Evolutionary conservation across 2,888 invertebrate genomes (phyloP).

Genomic region (Agonum fuliginosum): DNA sequence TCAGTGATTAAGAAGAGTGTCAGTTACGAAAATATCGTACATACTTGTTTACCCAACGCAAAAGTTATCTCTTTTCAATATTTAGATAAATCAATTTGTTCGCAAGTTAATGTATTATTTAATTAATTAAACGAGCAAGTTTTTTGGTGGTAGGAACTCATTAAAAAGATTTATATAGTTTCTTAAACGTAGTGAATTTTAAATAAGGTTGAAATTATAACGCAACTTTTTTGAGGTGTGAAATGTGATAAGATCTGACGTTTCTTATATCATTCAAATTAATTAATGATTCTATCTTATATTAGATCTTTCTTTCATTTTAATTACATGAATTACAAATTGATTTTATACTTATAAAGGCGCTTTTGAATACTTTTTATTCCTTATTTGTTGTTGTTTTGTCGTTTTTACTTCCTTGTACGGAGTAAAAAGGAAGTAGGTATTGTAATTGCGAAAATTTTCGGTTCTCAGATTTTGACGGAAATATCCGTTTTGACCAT

Average conservation of each 20-base stretch:
- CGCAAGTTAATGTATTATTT: not conserved
- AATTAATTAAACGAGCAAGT: not conserved
- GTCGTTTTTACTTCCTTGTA: too few species aligned
- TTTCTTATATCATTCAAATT: not conserved
- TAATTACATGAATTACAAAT: not conserved
- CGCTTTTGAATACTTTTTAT: too few species aligned
- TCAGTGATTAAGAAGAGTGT: not conserved
- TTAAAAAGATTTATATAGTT: conserved; percentile 17
- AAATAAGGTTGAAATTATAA: not conserved
- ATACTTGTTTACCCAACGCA: not conserved
- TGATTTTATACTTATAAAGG: too few species aligned
- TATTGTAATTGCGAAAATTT: too few species aligned
- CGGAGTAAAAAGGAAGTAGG: too few species aligned
- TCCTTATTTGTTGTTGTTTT: not conserved
- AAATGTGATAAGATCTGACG: conserved; percentile 8
- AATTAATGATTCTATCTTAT: conserved; percentile 3
- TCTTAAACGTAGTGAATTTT: conserved; percentile 1
- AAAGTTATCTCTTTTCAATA: not conserved
- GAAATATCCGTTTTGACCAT: too few species aligned
- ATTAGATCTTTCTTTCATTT: not conserved
- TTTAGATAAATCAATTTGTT: not conserved
- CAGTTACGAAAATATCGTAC: not conserved
- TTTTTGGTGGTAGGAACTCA: not conserved
- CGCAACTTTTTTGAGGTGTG: not conserved
- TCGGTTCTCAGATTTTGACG: too few species aligned